phyloP scores from a whole-genome alignment of 2,888 invertebrate genomes.

The Palloptera scutellata region DNA sequence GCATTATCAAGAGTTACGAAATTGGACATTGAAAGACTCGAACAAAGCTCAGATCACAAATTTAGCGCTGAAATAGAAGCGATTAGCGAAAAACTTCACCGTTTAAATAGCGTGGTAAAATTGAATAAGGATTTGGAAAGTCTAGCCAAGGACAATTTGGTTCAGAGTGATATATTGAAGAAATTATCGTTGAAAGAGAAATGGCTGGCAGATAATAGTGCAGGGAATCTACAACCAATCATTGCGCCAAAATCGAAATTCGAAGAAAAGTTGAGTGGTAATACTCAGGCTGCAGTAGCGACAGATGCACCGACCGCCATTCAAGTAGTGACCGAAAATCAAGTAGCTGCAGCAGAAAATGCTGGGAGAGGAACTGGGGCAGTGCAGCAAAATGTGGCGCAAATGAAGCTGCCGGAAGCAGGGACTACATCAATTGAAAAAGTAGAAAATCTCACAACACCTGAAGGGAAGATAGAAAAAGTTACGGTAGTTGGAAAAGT shows the following conservation, averaged over 20 bases:
- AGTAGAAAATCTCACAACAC: background rate
- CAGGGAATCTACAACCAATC: constrained; percentile 25
- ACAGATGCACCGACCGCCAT: too few species aligned
- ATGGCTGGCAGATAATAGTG: constrained; percentile 60
- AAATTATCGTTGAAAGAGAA: constrained; percentile 63
- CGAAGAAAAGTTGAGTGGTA: constrained; percentile 30
- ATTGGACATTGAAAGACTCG: constrained; percentile 59
- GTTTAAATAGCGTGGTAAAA: constrained; percentile 62
- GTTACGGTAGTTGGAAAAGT: constrained; percentile 7
- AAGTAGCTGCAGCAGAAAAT: too few species aligned
- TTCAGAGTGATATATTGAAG: constrained; percentile 62
- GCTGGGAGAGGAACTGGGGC: too few species aligned
- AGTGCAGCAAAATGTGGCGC: too few species aligned
- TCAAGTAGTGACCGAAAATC: too few species aligned
- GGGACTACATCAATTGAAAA: too few species aligned
- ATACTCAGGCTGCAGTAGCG: too few species aligned
- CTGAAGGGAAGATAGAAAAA: constrained; percentile 34
- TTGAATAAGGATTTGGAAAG: constrained; percentile 62
- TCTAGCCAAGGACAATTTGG: constrained; percentile 60
- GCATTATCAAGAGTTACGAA: constrained; percentile 29
- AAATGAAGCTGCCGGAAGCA: too few species aligned
- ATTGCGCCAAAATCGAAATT: constrained; percentile 48
- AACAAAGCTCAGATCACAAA: constrained; percentile 54
- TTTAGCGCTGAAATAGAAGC: constrained; percentile 61
- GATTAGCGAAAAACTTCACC: constrained; percentile 62